A percentile compares a stretch with the other conserved stretches of the same genome.
These are phyloP conservation scores for Lysiphlebus fabarum DNA, from an alignment of 1,140 invertebrate genomes.

Conservation along the genomic window DNA sequence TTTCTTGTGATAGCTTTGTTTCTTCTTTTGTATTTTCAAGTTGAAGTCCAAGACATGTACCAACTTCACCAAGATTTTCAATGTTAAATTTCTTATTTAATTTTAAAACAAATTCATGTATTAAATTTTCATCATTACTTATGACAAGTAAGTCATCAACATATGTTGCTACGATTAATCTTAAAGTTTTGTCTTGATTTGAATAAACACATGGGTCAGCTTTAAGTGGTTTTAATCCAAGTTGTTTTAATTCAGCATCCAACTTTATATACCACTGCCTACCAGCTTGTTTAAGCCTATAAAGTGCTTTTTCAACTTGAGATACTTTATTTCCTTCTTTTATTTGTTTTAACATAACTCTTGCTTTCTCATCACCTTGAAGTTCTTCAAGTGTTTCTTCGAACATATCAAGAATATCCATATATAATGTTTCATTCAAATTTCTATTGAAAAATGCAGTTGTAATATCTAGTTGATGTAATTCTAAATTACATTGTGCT, in stretches of 20 bases:
- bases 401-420: conserved; percentile 32
- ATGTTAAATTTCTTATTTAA: no score
- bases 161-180: no score
- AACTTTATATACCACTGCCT: not conserved
- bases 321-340: not conserved
- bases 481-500: conserved; percentile 15
- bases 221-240: conserved; percentile 22
- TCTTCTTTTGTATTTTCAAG: no score
- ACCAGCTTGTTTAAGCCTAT: not conserved
- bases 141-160: no score
- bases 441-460: conserved; percentile 36
- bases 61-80: no score
- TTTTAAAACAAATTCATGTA: no score
- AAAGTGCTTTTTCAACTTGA: not conserved
- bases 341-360: not conserved
- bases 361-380: conserved; percentile 50
- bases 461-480: conserved; percentile 2
- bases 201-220: conserved; percentile 32
- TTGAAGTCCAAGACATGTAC: no score
- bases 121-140: no score
- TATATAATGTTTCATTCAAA: conserved; percentile 32
- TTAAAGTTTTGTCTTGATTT: conserved; percentile 1
- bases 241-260: conserved; percentile 10
- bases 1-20: no score
- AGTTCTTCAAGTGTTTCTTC: conserved; percentile 60